phyloP scores from a whole-genome alignment of 2,888 invertebrate genomes.

The Pyrrhia umbra region DNA sequence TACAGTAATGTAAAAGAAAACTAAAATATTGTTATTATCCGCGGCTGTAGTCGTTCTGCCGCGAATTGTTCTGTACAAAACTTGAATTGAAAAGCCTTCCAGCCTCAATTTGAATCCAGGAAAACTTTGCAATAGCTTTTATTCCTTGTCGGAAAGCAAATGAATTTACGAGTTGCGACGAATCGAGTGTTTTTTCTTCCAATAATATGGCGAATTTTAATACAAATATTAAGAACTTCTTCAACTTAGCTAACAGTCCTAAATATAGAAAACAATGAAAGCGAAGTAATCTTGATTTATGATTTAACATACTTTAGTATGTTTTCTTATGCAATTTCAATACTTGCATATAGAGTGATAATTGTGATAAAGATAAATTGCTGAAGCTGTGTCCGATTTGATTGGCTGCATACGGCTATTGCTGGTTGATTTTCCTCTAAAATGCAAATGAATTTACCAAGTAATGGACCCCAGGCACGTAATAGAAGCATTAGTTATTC shows the following conservation, averaged over 20 bases:
- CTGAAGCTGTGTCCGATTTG: conserved; percentile 39
- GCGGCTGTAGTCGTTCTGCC: conserved; percentile 68
- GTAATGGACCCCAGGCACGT: conserved; percentile 72
- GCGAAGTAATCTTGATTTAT: conserved; percentile 3
- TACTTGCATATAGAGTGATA: conserved; percentile 1
- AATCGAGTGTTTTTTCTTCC: conserved; percentile 73
- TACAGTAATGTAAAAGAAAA: conserved; percentile 53
- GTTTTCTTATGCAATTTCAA: neutral
- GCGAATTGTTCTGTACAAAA: conserved; percentile 82
- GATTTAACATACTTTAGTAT: neutral
- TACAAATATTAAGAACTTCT: conserved; percentile 62
- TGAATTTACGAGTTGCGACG: conserved; percentile 83
- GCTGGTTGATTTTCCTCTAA: conserved; percentile 67
- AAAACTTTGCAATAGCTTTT: conserved; percentile 86
- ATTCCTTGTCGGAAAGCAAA: conserved; percentile 83
- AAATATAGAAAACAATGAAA: conserved; percentile 16
- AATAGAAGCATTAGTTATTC: conserved; percentile 75
- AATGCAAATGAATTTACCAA: conserved; percentile 77
- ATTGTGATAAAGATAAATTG: conserved; percentile 12
- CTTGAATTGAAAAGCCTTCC: conserved; percentile 85
- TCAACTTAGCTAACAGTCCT: conserved; percentile 24
- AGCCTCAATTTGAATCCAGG: conserved; percentile 85
- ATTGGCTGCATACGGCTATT: conserved; percentile 61
- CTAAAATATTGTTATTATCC: conserved; percentile 72
- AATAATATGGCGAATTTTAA: conserved; percentile 57